Conservation (phyloP, 1,140 invertebrate genomes). For the Pygmarrhopalites habei region DNA sequence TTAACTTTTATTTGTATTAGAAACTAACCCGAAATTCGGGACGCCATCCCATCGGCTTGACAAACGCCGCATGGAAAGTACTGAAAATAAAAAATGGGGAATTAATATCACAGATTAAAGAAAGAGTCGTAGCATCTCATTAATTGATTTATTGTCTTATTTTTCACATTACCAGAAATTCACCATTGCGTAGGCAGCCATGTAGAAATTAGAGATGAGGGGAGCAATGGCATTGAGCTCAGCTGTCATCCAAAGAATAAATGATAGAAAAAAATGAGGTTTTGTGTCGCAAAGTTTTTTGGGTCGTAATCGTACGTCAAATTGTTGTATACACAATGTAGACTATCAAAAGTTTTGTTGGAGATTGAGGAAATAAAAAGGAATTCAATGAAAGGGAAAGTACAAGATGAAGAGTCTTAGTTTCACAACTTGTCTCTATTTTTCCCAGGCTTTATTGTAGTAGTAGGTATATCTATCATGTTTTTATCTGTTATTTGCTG, state of each 20-base stretch:
- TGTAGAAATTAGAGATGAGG: slow-evolving; percentile 95
- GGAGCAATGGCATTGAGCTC: slow-evolving; percentile 89
- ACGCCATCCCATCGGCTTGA: slow-evolving; percentile 59
- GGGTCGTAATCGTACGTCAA: not conserved
- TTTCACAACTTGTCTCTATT: too few relatives aligned
- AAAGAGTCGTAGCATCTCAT: too few relatives aligned
- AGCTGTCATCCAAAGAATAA: slow-evolving; percentile 48
- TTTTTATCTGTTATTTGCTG: too few relatives aligned
- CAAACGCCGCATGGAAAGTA: slow-evolving; percentile 56
- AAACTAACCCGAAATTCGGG: slow-evolving; percentile 67
- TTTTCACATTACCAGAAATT: slow-evolving; percentile 58
- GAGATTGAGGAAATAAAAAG: too few relatives aligned
- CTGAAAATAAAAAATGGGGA: slow-evolving; percentile 32
- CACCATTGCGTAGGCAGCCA: slow-evolving; percentile 92
- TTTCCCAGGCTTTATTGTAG: too few relatives aligned
- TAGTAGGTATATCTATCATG: too few relatives aligned
- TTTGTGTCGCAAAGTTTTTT: not conserved
- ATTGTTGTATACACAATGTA: not conserved
- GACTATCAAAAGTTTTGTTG: not conserved
- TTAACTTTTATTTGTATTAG: not conserved
- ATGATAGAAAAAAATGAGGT: not conserved
- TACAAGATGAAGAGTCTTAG: too few relatives aligned
- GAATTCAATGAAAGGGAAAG: too few relatives aligned
- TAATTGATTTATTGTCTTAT: too few relatives aligned
- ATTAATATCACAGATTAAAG: not conserved